phyloP scores from a whole-genome alignment of 2,888 invertebrate genomes.

The Drosophila hamatofila region DNA sequence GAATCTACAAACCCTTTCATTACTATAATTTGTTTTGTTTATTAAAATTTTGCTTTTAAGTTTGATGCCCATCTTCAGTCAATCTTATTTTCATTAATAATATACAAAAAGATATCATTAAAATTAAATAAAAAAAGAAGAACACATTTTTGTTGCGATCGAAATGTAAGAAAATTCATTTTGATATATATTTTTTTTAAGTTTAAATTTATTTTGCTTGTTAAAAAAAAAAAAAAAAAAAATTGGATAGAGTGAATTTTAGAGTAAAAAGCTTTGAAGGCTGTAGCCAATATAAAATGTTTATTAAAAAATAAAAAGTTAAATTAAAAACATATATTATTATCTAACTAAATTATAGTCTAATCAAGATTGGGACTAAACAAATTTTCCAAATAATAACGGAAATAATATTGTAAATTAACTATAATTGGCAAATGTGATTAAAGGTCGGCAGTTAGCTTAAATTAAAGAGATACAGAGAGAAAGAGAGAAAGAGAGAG shows the following conservation, averaged over 20 bases:
- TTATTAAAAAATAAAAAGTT: background rate
- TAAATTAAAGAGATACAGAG: background rate
- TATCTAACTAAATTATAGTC: background rate
- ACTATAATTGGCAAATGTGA: slow-evolving; percentile 42
- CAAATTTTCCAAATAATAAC: slow-evolving; percentile 13
- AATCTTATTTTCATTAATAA: background rate
- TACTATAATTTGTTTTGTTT: background rate
- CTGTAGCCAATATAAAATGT: background rate
- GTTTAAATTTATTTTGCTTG: no score
- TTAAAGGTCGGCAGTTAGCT: slow-evolving; percentile 15
- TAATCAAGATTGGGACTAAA: background rate
- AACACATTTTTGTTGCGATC: no score
- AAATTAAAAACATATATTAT: no score
- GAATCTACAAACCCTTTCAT: background rate
- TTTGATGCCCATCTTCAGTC: background rate
- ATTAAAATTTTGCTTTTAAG: background rate
- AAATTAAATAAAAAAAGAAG: no score
- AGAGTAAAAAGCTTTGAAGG: background rate
- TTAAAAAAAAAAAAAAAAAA: no score
- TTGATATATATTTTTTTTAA: no score
- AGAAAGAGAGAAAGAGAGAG: background rate
- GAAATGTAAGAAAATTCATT: no score
- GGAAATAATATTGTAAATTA: slow-evolving; percentile 15
- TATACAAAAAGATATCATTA: background rate
- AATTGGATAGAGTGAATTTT: no score